Percentiles rank a stretch among this genome's conserved stretches.
phyloP scores from a whole-genome alignment of 2,113 vertebrate species.

The Orientallactaga bullata region DNA sequence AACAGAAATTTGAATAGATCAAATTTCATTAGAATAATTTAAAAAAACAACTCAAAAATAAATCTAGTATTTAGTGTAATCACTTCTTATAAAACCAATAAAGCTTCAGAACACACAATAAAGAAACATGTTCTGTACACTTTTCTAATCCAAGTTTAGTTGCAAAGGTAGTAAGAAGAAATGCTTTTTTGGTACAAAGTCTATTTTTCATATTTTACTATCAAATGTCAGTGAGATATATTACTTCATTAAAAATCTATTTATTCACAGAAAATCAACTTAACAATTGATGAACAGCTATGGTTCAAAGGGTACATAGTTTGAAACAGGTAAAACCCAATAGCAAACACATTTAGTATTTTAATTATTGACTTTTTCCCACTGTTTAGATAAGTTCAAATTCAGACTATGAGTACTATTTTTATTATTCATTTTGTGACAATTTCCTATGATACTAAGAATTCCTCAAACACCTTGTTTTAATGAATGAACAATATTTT shows the following conservation, averaged over 20 bases:
- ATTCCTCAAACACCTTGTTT: not conserved
- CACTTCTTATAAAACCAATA: not conserved
- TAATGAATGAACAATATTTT: not conserved
- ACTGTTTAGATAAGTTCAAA: not conserved
- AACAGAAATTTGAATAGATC: not conserved
- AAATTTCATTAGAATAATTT: not conserved
- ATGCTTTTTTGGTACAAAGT: not conserved
- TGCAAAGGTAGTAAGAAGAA: not conserved
- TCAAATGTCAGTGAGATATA: not conserved
- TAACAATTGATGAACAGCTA: not conserved
- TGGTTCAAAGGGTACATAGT: not conserved
- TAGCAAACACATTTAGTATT: not conserved
- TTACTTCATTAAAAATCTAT: not conserved
- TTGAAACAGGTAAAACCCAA: not conserved
- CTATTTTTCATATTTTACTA: not conserved
- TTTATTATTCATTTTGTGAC: not conserved
- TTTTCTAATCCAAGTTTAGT: not conserved
- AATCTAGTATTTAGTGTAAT: not conserved
- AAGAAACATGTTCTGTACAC: not conserved
- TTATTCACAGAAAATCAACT: not conserved
- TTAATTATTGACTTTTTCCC: not conserved
- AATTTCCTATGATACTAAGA: not conserved
- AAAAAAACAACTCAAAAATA: not conserved
- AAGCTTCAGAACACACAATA: not conserved
- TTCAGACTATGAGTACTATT: not conserved